Evolutionary conservation across 2,888 invertebrate genomes (phyloP).

Genomic region (Drosophila neotestacea): DNA sequence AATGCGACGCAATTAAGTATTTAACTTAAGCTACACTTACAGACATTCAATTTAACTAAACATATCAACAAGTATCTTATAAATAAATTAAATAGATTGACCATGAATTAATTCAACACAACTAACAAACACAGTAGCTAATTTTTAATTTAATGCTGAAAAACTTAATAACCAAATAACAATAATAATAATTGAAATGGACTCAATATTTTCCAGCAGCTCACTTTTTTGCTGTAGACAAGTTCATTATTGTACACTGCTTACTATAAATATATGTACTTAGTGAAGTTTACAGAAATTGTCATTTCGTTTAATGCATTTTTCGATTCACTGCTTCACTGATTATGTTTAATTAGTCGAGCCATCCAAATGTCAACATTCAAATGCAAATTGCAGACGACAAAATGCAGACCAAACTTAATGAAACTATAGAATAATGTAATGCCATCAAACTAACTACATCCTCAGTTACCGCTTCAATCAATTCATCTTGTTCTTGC

Average conservation of each 20-base stretch:
- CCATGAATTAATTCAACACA: no score
- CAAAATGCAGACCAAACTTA: slow-evolving; percentile 3
- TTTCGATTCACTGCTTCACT: slow-evolving; percentile 21
- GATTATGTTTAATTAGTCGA: slow-evolving; percentile 35
- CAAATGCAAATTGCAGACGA: slow-evolving; percentile 28
- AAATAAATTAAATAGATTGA: no score
- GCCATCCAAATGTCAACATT: slow-evolving; percentile 27
- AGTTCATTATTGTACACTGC: background rate
- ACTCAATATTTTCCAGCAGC: no score
- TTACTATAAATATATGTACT: background rate
- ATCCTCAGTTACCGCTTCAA: slow-evolving; percentile 5
- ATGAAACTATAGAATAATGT: slow-evolving; percentile 19
- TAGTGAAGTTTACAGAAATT: background rate
- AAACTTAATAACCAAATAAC: no score
- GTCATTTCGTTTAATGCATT: slow-evolving; percentile 1
- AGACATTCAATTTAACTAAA: no score
- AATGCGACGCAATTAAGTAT: no score
- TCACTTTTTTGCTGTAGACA: background rate
- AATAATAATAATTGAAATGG: no score
- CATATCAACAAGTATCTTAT: no score
- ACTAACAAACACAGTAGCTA: no score
- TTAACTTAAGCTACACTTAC: no score
- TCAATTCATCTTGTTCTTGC: slow-evolving; percentile 27
- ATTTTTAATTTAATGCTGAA: no score
- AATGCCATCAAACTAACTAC: background rate